These are phyloP conservation scores for Radopholus similis DNA, from an alignment of 1,140 invertebrate species.

Conservation along the genomic window DNA sequence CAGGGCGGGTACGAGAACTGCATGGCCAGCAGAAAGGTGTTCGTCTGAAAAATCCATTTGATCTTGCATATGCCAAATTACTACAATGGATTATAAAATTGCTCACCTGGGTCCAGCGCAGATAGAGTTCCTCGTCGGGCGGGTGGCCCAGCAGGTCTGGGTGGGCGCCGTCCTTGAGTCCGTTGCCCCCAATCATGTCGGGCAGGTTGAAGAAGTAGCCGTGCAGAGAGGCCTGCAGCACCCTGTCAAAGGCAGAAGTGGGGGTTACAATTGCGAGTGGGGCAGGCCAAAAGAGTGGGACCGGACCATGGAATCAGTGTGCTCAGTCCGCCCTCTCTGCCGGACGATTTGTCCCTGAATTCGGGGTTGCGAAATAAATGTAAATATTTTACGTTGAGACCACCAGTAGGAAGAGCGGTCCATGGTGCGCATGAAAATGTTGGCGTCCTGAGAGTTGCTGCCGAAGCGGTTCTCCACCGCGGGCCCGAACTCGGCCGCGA, in stretches of 20 bases:
- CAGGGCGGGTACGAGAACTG: slow-evolving; percentile 84
- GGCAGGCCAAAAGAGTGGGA: no score
- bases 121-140: slow-evolving; percentile 76
- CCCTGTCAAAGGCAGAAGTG: no score
- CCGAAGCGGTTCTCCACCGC: slow-evolving; percentile 77
- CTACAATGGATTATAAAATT: no score
- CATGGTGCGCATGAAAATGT: slow-evolving; percentile 80
- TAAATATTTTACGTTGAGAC: slow-evolving; percentile 1
- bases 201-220: slow-evolving; percentile 81
- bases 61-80: background rate
- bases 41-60: no score
- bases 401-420: slow-evolving; percentile 78
- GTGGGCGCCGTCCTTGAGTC: slow-evolving; percentile 60
- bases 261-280: no score
- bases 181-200: slow-evolving; percentile 88
- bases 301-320: slow-evolving; percentile 72
- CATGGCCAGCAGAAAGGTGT: slow-evolving; percentile 77
- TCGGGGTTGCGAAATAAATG: background rate
- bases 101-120: slow-evolving; percentile 78
- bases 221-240: slow-evolving; percentile 72
- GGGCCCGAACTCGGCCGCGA: slow-evolving; percentile 68
- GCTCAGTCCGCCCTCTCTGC: slow-evolving; percentile 67
- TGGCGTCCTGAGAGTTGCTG: slow-evolving; percentile 73
- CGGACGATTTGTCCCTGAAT: slow-evolving; percentile 67
- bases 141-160: slow-evolving; percentile 13